These are phyloP conservation scores for Muricea muricata DNA, from an alignment of 92 coral and sea anemone species.

Conservation along the genomic window DNA sequence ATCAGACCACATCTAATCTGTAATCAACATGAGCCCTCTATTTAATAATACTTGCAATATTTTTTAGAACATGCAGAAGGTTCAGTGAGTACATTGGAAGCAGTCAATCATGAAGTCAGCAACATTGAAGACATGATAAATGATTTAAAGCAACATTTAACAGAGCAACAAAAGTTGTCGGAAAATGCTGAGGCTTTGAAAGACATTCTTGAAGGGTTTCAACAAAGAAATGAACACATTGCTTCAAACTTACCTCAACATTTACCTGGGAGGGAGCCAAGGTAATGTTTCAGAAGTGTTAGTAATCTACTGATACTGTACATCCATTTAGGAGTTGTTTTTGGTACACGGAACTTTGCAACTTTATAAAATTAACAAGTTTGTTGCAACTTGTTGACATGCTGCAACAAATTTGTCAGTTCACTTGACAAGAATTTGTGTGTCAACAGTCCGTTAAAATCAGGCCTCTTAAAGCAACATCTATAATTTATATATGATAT, in stretches of 20 bases:
- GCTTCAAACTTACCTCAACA: conserved; percentile 81
- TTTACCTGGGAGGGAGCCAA: conserved; percentile 64
- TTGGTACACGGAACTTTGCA: too few species aligned
- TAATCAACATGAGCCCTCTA: too few species aligned
- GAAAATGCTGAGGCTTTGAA: conserved; percentile 77
- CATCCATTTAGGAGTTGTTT: too few species aligned
- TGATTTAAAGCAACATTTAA: conserved; percentile 61
- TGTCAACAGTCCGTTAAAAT: too few species aligned
- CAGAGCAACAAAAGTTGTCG: conserved; percentile 57
- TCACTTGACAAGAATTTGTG: too few species aligned
- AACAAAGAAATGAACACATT: conserved; percentile 73
- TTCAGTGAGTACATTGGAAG: conserved; percentile 67
- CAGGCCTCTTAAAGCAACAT: too few species aligned
- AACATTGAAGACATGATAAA: conserved; percentile 72
- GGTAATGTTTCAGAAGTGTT: too few species aligned
- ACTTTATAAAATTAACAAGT: too few species aligned
- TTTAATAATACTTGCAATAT: neutral
- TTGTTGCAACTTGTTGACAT: too few species aligned
- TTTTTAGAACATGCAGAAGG: conserved; percentile 63
- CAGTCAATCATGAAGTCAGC: conserved; percentile 75
- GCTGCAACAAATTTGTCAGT: too few species aligned
- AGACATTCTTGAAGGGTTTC: conserved; percentile 56
- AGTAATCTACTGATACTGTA: neutral
- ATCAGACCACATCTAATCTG: too few species aligned
- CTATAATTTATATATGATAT: too few species aligned